Base-by-base conservation (phyloP, 2,888 invertebrate genomes). In the Agrotis exclamationis region DNA sequence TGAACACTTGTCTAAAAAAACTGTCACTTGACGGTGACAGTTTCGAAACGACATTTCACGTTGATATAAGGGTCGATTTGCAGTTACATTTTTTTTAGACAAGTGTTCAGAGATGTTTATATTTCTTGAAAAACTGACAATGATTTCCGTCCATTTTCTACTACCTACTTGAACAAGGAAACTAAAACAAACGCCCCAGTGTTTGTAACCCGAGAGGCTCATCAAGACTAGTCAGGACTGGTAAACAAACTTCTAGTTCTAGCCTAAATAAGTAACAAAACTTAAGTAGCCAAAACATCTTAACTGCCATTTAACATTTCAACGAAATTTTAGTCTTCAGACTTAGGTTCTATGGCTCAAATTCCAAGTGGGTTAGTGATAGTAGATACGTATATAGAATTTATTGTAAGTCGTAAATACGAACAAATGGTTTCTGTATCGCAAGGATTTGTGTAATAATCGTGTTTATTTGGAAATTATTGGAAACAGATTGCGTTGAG, bases 171-270 rank as follows among this genome's bases (percentile, higher is more conserved):
- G 59, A 82, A 74, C 69, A 53, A 24, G 45, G 66, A 66, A 79
- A 76, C 64, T 70, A 63, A 71, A 82, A 79, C 70, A 58, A 70
- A 63, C 59, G 50, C 62, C 56, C 62, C 53, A 58, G 63, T 79
- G 76, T 81, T 79, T 76, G 82, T 70, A 63, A 76, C 82, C 69
- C 70, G 20, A 76, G 82, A 74, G 72, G 72, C 82, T 82, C 79
- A 79, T 82, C 82, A 81, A 20, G 58, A 71, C 69, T 70, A 79
- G 71, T 81, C 69, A 79, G 65, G 67, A 60, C 82, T 60, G 64
- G 58, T 59, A 66, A 79, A 75, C 82, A 67, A 81, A 73, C 60
- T 82, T 82, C 65, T 64, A 59, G 56, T 57, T 73, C 58, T 78
- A 75, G 64, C 66, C 76, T 58, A 79, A 76, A 82, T 82, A 73